Evolutionary conservation across 2,888 invertebrate genomes (phyloP).

Genomic region (Dasypogon diadema): DNA sequence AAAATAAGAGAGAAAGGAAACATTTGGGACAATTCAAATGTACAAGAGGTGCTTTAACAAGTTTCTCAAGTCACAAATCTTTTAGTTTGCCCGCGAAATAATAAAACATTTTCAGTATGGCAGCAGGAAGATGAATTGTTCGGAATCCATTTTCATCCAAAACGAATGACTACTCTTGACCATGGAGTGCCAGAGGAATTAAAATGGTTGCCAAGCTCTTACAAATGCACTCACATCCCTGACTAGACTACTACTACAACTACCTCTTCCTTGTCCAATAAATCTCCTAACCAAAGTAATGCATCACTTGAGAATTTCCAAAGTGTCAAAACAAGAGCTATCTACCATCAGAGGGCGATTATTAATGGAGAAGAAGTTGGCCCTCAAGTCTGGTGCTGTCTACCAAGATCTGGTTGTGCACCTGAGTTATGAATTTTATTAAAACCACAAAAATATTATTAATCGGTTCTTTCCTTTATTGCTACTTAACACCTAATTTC

Average conservation of each 20-base stretch:
- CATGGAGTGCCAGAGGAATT: constrained; percentile 1
- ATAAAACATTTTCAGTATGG: constrained; percentile 47
- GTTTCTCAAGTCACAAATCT: constrained; percentile 41
- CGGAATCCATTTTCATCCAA: constrained; percentile 42
- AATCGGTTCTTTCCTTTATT: constrained; percentile 9
- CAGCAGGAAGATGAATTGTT: constrained; percentile 35
- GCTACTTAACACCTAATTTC: constrained; percentile 51
- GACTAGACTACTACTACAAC: constrained; percentile 39
- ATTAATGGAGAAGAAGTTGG: constrained; percentile 45
- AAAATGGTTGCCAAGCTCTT: constrained; percentile 41
- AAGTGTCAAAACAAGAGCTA: constrained; percentile 52
- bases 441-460: constrained; percentile 19
- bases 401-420: background rate
- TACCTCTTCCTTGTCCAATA: constrained; percentile 45
- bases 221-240: constrained; percentile 41
- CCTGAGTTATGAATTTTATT: constrained; percentile 45
- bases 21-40: constrained; percentile 24
- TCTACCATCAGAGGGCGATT: constrained; percentile 48
- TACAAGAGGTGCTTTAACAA: constrained; percentile 37
- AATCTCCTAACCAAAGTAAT: constrained; percentile 49
- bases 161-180: constrained; percentile 22
- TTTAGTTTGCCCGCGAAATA: constrained; percentile 36
- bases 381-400: background rate
- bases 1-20: constrained; percentile 46
- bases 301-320: constrained; percentile 49